Evolutionary conservation across 1,140 invertebrate genomes (phyloP), one percentile per base, ranked within the genome.

Genomic region (Drosophila burlai): DNA sequence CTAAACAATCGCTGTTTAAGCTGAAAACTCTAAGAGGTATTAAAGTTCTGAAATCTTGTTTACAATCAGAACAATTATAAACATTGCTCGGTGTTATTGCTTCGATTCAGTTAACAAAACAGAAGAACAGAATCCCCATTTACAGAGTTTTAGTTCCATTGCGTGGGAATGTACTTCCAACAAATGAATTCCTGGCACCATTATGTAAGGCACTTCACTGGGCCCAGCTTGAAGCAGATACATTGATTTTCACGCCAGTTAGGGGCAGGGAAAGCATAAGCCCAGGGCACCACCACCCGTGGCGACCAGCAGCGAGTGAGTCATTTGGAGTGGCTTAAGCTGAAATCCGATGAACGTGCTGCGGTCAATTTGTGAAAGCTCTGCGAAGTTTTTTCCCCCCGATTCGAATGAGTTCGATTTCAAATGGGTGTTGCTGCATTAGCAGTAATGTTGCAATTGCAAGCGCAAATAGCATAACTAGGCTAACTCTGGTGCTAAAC

Each of bases 321-420:
- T 85, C 83, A 86, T 49, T 40, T 18, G 49, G 49, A 59, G 42
- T 46, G 76, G 65, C 43, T 83, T 69, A 54, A 49, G 46, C 31
- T 61, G 83, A 87, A 87, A 87, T 84, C 54, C 52, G 84, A 89
- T 77, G 52, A 83, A 87, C 64, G 72, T 86, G 74, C 59, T 40
- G 60, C 61, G 64, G 55, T 31, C 57, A 63, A 40, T 58, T 72
- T 78, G 47, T 72, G 49, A 60, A 42, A 67, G 63, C 64, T 71
- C 11, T 71, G 66, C 65, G 36, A 34, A 16, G 18, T 38, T 69
- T 40, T 24, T 47, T 15, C 4, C 7, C 1, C 29, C 15, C 62
- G 60, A 77, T 40, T 31, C 24, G 62, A 34, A 59, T 31, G 64
- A 49, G 65, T 61, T 62, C 15, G 29, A 74, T 77, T 79, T 83